phyloP scores from a whole-genome alignment of 2,797 vertebrate species.

The Podarcis lilfordi region DNA sequence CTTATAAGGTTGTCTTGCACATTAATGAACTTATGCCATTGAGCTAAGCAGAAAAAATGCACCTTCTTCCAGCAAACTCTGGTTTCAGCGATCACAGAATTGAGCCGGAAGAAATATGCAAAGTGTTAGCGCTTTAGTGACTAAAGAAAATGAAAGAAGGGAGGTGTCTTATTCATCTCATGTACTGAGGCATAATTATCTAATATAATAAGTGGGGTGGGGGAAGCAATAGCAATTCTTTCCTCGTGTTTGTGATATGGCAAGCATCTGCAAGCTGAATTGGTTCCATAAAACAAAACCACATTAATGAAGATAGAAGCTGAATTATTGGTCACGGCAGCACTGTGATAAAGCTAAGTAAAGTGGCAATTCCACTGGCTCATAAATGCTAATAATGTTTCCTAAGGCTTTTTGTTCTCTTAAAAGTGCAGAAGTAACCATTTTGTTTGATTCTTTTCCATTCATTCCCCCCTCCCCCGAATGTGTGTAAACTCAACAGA shows the following conservation, averaged over 20 bases:
- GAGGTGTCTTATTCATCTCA: slow-evolving; percentile 30
- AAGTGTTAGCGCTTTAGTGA: neutral
- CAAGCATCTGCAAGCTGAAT: slow-evolving; percentile 43
- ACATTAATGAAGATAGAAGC: slow-evolving; percentile 41
- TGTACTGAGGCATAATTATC: slow-evolving; percentile 61
- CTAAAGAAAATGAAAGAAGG: slow-evolving; percentile 25
- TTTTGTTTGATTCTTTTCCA: slow-evolving; percentile 45
- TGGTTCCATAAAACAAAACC: slow-evolving; percentile 40
- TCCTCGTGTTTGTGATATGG: slow-evolving; percentile 46
- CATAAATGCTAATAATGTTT: slow-evolving; percentile 32
- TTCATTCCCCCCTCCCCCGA: slow-evolving; percentile 46
- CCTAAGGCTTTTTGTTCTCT: neutral
- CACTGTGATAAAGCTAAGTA: neutral
- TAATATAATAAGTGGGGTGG: slow-evolving; percentile 41
- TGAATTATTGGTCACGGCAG: slow-evolving; percentile 40
- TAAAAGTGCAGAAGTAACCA: slow-evolving; percentile 45
- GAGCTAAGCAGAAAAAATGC: neutral
- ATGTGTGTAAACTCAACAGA: slow-evolving; percentile 50
- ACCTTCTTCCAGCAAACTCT: neutral
- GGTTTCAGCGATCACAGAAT: neutral
- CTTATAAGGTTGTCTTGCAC: neutral
- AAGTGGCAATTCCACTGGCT: slow-evolving; percentile 23
- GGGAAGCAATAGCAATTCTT: slow-evolving; percentile 41
- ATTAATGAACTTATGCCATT: neutral
- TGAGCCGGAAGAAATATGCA: slow-evolving; percentile 17